phyloP scores from a whole-genome alignment of 2,797 vertebrate species.

The Epinephelus awoara region DNA sequence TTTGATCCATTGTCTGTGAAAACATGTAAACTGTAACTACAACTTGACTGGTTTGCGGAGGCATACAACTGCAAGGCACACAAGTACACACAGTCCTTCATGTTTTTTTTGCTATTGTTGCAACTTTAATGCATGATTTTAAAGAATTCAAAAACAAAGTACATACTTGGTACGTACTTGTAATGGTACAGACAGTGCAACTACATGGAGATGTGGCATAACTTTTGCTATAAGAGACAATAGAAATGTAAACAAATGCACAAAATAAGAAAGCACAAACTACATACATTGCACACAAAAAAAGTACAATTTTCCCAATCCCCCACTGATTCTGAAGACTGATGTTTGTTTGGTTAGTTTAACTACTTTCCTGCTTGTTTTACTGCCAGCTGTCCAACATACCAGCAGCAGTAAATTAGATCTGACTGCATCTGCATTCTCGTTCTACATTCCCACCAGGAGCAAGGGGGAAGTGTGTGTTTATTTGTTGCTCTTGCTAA shows the following conservation, averaged over 20 bases:
- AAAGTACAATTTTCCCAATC: background rate
- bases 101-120: background rate
- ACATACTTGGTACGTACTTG: too few species aligned
- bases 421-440: constrained; percentile 38
- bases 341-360: background rate
- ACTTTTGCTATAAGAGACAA: background rate
- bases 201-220: background rate
- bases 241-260: background rate
- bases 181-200: background rate
- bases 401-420: constrained; percentile 28
- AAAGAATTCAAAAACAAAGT: background rate
- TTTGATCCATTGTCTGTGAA: too few species aligned
- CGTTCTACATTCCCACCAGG: constrained; percentile 42
- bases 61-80: too few species aligned
- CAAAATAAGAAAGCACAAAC: background rate
- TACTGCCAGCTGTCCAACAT: constrained; percentile 11
- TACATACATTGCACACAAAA: background rate
- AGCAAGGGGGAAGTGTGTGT: constrained; percentile 34
- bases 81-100: background rate
- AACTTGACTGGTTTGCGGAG: too few species aligned
- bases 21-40: too few species aligned
- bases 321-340: background rate
- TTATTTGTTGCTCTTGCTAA: constrained; percentile 70
- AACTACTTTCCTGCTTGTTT: background rate
- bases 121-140: background rate